Percentiles rank a stretch among this genome's conserved stretches.
Conservation (phyloP, 2,113 vertebrate genomes). For the Megaleporinus macrocephalus region DNA sequence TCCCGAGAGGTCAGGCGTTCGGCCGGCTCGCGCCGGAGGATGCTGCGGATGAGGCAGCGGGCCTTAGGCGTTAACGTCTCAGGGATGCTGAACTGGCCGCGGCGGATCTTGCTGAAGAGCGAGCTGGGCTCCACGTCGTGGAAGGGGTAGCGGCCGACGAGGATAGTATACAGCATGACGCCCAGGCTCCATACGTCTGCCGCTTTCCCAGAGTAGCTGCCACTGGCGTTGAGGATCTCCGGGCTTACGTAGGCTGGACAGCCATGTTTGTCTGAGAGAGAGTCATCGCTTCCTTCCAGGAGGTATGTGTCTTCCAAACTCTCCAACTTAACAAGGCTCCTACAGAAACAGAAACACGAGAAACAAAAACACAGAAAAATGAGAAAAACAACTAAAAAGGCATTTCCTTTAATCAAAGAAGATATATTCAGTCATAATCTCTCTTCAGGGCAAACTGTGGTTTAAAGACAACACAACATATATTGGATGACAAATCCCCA, state of each 20-base stretch:
- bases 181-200: conserved; percentile 99
- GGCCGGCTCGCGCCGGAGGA: conserved; percentile 92
- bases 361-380: neutral
- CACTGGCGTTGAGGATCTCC: conserved; percentile 96
- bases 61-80: conserved; percentile 97
- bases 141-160: conserved; percentile 98
- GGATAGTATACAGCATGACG: conserved; percentile 99
- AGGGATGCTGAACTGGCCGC: conserved; percentile 98
- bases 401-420: neutral
- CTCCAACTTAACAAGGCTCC: conserved; percentile 94
- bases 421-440: neutral
- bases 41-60: conserved; percentile 98
- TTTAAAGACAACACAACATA: neutral
- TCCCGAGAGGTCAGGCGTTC: conserved; percentile 97
- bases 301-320: conserved; percentile 97
- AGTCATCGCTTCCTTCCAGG: conserved; percentile 90
- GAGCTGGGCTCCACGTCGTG: conserved; percentile 97
- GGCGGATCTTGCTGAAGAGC: conserved; percentile 97
- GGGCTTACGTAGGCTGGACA: conserved; percentile 98
- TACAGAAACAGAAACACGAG: conserved; percentile 53
- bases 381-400: neutral
- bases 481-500: conserved; percentile 34
- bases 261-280: conserved; percentile 97
- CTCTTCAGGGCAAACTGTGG: neutral
- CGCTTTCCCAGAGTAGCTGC: conserved; percentile 98